A percentile compares a stretch with the other conserved stretches of the same genome.
phyloP scores from a whole-genome alignment of 1,140 invertebrate species.

The Drosophila nigrodunni region DNA sequence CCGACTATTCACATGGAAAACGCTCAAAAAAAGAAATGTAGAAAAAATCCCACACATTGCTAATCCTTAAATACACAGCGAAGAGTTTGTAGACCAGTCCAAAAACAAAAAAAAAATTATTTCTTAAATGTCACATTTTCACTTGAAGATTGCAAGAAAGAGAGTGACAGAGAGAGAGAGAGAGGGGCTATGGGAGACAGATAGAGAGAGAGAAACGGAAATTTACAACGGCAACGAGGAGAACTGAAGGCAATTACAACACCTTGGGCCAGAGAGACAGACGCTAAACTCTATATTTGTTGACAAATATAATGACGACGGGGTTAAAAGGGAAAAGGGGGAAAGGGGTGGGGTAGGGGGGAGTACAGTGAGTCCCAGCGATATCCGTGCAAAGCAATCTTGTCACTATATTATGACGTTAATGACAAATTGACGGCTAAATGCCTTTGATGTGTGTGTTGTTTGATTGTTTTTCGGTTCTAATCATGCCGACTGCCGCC shows the following conservation, averaged over 20 bases:
- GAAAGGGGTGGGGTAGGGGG: neutral
- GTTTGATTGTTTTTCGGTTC: constrained; percentile 82
- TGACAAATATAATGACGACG: constrained; percentile 57
- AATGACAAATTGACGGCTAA: constrained; percentile 81
- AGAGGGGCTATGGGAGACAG: neutral
- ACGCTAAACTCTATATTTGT: constrained; percentile 76
- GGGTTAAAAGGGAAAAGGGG: neutral
- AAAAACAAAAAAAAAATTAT: constrained; percentile 43
- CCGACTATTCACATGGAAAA: constrained; percentile 51
- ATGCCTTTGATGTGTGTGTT: constrained; percentile 75
- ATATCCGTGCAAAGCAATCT: constrained; percentile 83
- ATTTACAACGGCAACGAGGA: constrained; percentile 64
- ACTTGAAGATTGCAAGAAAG: constrained; percentile 38
- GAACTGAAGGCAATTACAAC: constrained; percentile 64
- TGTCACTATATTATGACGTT: constrained; percentile 82
- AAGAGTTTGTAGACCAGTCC: constrained; percentile 13
- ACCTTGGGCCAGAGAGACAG: constrained; percentile 59
- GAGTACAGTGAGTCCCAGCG: constrained; percentile 27
- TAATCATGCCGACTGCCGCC: constrained; percentile 80
- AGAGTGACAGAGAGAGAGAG: neutral
- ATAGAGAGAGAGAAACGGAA: constrained; percentile 52
- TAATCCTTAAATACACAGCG: constrained; percentile 64
- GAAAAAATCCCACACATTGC: constrained; percentile 71
- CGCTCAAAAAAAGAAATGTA: constrained; percentile 20
- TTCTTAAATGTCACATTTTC: constrained; percentile 70